Conservation (phyloP, 2,113 vertebrate genomes). For the Perognathus longimembris region DNA sequence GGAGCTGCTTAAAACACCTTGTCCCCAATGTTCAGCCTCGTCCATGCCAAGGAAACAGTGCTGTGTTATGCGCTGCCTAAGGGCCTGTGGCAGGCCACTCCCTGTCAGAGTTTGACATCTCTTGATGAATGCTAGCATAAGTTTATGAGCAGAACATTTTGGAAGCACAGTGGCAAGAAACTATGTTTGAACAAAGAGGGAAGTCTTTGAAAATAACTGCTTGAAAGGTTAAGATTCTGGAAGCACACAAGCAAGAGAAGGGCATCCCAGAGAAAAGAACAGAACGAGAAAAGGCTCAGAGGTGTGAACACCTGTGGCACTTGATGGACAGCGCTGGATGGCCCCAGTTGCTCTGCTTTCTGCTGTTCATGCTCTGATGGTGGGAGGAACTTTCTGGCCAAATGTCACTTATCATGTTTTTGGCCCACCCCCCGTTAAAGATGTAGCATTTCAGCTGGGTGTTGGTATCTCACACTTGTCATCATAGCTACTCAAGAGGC, state of each 20-base stretch:
- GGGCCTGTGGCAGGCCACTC: background rate
- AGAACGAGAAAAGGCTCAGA: background rate
- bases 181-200: background rate
- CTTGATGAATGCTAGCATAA: background rate
- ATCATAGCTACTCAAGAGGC: no score
- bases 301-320: background rate
- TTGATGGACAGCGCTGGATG: background rate
- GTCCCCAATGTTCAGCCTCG: background rate
- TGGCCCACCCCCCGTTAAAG: background rate
- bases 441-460: no score
- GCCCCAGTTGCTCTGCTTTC: background rate
- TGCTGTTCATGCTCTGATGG: background rate
- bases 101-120: background rate
- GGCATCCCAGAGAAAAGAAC: background rate
- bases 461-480: no score
- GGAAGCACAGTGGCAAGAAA: background rate
- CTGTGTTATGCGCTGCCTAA: no score
- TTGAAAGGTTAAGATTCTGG: background rate
- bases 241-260: background rate
- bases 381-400: conserved; percentile 25
- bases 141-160: background rate
- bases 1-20: background rate
- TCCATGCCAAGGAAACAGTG: background rate
- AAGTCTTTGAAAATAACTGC: background rate
- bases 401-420: conserved; percentile 15